These are phyloP conservation scores for Temnopleurus reevesii DNA, from an alignment of 53 echinoderm and acorn worm genomes.

Conservation along the genomic window DNA sequence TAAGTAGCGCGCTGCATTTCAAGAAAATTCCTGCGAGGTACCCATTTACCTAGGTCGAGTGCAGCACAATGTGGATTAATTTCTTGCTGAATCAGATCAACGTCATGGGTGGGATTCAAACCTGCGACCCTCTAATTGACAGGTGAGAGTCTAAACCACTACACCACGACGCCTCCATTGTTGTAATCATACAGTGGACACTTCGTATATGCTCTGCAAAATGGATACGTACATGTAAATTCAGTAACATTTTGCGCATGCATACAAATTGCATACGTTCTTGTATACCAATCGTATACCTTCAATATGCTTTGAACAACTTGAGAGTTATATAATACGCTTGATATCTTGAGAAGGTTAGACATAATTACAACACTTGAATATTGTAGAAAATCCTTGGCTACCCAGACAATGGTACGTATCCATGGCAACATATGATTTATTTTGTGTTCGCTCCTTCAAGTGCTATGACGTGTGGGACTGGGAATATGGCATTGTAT, in stretches of 20 bases:
- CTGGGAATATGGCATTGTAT: not conserved
- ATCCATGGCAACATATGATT: not conserved
- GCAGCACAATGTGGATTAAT: too few species aligned
- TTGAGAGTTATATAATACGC: not conserved
- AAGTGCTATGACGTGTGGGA: constrained; percentile 6
- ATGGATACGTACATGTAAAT: not conserved
- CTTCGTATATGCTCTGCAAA: not conserved
- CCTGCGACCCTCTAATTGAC: too few species aligned
- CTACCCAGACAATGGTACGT: not conserved
- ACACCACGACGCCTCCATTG: too few species aligned
- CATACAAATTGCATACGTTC: not conserved
- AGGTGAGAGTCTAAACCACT: too few species aligned
- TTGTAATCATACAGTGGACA: not conserved
- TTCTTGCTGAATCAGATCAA: too few species aligned
- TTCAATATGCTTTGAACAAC: not conserved
- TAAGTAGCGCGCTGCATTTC: too few species aligned
- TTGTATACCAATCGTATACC: too few species aligned
- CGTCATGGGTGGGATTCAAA: too few species aligned
- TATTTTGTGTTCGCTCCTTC: not conserved
- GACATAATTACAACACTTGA: not conserved
- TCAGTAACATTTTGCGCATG: not conserved
- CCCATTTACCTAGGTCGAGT: too few species aligned
- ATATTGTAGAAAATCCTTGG: not conserved
- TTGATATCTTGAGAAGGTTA: not conserved
- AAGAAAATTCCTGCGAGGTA: too few species aligned